A percentile compares a stretch with the other conserved stretches of the same genome.
Conservation (phyloP, 2,888 invertebrate genomes). For the Meteorus colon region DNA sequence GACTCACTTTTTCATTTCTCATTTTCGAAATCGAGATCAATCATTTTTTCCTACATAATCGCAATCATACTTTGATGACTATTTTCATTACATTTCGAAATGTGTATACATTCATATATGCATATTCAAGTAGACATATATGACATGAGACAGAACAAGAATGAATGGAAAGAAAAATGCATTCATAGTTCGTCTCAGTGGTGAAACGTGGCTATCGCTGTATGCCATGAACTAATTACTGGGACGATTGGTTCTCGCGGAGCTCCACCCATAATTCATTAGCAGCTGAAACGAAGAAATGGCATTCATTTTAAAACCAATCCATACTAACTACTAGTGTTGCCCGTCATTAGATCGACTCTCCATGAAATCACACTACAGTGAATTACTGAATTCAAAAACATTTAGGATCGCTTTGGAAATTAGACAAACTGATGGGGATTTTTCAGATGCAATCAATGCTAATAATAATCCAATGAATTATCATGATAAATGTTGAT, state of each 20-base stretch:
- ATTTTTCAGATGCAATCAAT: slow-evolving; percentile 38
- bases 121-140: too few species aligned
- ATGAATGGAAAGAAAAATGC: slow-evolving; percentile 25
- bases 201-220: neutral
- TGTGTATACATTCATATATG: too few species aligned
- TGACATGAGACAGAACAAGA: neutral
- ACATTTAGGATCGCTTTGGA: slow-evolving; percentile 46
- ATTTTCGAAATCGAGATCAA: neutral
- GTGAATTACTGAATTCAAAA: slow-evolving; percentile 55
- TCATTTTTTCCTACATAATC: too few species aligned
- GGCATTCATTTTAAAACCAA: slow-evolving; percentile 70
- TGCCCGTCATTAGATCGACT: slow-evolving; percentile 47
- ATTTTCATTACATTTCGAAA: too few species aligned
- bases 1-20: slow-evolving; percentile 19
- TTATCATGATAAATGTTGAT: too few species aligned
- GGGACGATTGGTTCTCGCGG: slow-evolving; percentile 69
- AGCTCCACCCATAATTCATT: slow-evolving; percentile 64
- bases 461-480: too few species aligned
- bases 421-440: slow-evolving; percentile 39
- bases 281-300: slow-evolving; percentile 67
- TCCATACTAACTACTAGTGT: slow-evolving; percentile 51
- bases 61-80: too few species aligned
- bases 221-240: slow-evolving; percentile 25
- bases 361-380: slow-evolving; percentile 55
- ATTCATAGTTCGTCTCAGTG: slow-evolving; percentile 57